These are phyloP conservation scores for Sciaenops ocellatus DNA, from an alignment of 2,797 vertebrate species.

Conservation along the genomic window DNA sequence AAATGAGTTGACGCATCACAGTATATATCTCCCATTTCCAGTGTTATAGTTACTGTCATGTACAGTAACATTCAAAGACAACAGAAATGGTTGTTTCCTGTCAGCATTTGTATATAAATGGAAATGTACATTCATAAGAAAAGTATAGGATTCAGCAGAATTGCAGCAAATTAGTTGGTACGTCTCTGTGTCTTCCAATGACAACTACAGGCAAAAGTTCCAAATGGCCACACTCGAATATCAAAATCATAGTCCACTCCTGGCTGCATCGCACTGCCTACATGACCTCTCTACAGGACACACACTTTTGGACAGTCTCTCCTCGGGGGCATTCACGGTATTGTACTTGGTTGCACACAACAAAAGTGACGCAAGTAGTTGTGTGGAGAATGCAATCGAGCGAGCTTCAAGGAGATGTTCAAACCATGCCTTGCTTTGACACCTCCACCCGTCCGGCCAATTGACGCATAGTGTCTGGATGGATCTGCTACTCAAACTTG, in stretches of 20 bases:
- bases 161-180: background rate
- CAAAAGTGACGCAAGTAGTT: background rate
- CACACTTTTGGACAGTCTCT: slow-evolving; percentile 5
- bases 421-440: background rate
- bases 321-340: background rate
- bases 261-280: background rate
- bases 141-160: background rate
- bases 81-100: background rate
- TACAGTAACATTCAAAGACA: background rate
- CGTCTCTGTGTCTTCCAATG: background rate
- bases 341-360: background rate
- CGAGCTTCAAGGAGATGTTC: background rate
- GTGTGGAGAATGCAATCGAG: background rate
- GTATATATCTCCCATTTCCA: background rate
- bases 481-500: background rate
- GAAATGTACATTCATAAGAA: background rate
- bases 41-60: slow-evolving; percentile 12
- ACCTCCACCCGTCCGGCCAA: background rate
- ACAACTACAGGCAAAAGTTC: background rate
- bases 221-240: slow-evolving; percentile 2
- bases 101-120: background rate
- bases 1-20: slow-evolving; percentile 13
- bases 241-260: background rate
- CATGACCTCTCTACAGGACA: background rate
- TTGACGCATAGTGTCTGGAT: background rate